These are phyloP conservation scores for Echinarachnius parma DNA, from an alignment of 53 echinoderm and acorn worm genomes.

Conservation along the genomic window DNA sequence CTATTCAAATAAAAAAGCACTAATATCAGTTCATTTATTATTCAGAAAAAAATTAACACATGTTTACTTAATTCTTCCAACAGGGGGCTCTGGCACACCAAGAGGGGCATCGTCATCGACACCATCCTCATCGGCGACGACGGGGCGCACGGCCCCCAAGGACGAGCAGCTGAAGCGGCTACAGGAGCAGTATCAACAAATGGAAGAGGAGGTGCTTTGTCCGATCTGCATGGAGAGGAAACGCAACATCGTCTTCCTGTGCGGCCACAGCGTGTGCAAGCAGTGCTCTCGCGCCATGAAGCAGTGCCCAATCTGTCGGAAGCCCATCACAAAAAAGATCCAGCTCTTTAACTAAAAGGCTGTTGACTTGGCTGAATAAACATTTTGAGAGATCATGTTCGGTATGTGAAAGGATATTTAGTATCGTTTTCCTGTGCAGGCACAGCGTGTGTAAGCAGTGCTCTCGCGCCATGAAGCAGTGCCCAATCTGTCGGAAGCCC, in stretches of 20 bases:
- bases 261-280: constrained; percentile 92
- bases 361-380: too few species aligned
- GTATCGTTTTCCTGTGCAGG: constrained; percentile 91
- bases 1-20: too few species aligned
- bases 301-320: constrained; percentile 81
- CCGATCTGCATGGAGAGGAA: constrained; percentile 95
- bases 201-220: constrained; percentile 68
- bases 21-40: too few species aligned
- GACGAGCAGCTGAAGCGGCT: constrained; percentile 30
- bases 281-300: constrained; percentile 87
- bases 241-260: constrained; percentile 76
- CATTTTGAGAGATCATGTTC: too few species aligned
- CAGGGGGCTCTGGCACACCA: background rate
- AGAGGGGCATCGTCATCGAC: constrained; percentile 4
- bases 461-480: constrained; percentile 65
- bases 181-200: constrained; percentile 8
- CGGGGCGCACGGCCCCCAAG: constrained; percentile 15
- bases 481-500: constrained; percentile 78
- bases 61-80: background rate
- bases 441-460: constrained; percentile 94
- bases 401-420: too few species aligned
- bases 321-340: constrained; percentile 87
- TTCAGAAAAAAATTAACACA: too few species aligned
- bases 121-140: background rate
- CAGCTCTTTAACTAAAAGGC: constrained; percentile 32